A percentile compares a stretch with the other conserved stretches of the same genome.
phyloP scores from a whole-genome alignment of 2,113 vertebrate species.

The Sinocyclocheilus anophthalmus region DNA sequence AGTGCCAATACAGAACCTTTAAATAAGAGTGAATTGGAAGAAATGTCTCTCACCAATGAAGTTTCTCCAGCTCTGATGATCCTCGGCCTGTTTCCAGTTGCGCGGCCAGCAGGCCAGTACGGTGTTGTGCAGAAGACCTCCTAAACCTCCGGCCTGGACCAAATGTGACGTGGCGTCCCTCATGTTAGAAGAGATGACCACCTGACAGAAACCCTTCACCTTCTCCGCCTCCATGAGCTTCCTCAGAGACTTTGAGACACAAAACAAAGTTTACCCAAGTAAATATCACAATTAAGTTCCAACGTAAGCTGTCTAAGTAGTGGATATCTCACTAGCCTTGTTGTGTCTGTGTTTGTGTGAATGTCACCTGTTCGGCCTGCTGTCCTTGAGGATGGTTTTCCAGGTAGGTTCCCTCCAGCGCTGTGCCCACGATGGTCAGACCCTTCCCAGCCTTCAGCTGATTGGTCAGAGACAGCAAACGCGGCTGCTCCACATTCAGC shows the following conservation, averaged over 20 bases:
- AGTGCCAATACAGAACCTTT: background rate
- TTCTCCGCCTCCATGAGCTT: slow-evolving; percentile 98
- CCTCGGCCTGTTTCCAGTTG: slow-evolving; percentile 95
- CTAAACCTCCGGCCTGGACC: slow-evolving; percentile 94
- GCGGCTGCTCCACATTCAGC: slow-evolving; percentile 93
- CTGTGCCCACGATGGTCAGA: slow-evolving; percentile 93
- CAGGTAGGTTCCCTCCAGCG: slow-evolving; percentile 91
- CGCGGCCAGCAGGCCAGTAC: slow-evolving; percentile 95
- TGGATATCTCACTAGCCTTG: background rate
- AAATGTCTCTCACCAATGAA: slow-evolving; percentile 82
- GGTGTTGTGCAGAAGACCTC: slow-evolving; percentile 94
- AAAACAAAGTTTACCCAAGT: background rate
- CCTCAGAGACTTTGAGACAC: slow-evolving; percentile 82
- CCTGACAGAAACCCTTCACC: slow-evolving; percentile 97
- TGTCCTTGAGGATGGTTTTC: slow-evolving; percentile 86
- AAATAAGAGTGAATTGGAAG: too few species aligned
- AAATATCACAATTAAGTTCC: background rate
- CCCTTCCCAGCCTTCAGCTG: slow-evolving; percentile 99
- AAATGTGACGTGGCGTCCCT: slow-evolving; percentile 95
- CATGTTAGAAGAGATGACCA: slow-evolving; percentile 93
- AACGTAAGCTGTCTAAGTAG: background rate
- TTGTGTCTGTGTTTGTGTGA: background rate
- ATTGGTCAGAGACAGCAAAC: slow-evolving; percentile 91
- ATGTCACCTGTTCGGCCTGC: slow-evolving; percentile 87
- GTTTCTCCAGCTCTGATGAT: slow-evolving; percentile 93